Conservation (phyloP, 2,888 invertebrate species). For the Aplocera efformata region DNA sequence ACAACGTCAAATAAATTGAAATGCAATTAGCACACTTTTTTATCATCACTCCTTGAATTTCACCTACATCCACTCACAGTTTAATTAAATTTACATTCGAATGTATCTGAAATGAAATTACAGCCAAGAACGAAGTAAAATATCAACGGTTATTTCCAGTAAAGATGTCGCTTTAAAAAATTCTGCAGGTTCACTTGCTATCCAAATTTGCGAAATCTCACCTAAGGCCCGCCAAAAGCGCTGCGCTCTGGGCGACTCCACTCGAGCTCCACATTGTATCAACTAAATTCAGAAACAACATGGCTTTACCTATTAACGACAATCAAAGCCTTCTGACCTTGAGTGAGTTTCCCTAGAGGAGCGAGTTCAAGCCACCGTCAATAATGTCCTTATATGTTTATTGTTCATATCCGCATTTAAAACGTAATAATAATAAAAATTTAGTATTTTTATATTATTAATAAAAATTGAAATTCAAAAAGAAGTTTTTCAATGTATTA, state of each 20-base stretch:
- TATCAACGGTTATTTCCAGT: too few species aligned
- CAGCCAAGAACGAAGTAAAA: too few species aligned
- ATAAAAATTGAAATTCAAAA: neutral
- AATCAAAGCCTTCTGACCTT: conserved; percentile 50
- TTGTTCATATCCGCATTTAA: conserved; percentile 15
- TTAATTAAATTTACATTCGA: too few species aligned
- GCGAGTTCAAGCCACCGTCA: conserved; percentile 26
- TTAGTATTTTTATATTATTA: neutral
- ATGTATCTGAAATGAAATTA: too few species aligned
- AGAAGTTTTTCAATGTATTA: too few species aligned
- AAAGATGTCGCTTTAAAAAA: too few species aligned
- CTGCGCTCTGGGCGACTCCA: conserved; percentile 60
- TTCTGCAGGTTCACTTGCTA: too few species aligned
- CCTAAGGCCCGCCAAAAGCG: conserved; percentile 61
- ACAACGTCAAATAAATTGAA: too few species aligned
- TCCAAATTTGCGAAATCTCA: conserved; percentile 31
- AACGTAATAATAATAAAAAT: conserved; percentile 1
- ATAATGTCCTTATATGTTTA: conserved; percentile 18
- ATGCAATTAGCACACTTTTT: too few species aligned
- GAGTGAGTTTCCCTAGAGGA: conserved; percentile 44
- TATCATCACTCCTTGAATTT: too few species aligned
- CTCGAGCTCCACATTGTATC: conserved; percentile 68
- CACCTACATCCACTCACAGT: too few species aligned
- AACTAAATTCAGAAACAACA: conserved; percentile 56
- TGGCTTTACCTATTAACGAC: conserved; percentile 41